phyloP scores from a whole-genome alignment of 2,888 invertebrate species.

The Drosophila buzzatii region DNA sequence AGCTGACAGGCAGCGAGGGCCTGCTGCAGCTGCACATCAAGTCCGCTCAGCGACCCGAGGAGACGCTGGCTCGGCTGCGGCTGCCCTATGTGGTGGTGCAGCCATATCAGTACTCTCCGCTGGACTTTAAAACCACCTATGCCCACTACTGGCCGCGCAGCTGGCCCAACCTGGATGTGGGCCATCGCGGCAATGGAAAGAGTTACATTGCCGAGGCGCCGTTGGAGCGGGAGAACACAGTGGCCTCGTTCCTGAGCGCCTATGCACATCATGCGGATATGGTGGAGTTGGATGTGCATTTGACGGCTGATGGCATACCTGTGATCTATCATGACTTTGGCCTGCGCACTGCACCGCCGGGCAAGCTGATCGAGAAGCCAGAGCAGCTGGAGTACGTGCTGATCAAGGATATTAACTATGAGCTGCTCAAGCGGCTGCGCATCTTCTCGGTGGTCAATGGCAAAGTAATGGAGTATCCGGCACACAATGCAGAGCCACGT shows the following conservation, averaged over 20 bases:
- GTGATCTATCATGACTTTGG: slow-evolving; percentile 98
- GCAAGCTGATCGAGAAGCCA: slow-evolving; percentile 88
- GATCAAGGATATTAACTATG: slow-evolving; percentile 95
- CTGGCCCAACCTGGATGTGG: slow-evolving; percentile 95
- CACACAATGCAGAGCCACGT: slow-evolving; percentile 90
- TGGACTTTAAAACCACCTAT: slow-evolving; percentile 92
- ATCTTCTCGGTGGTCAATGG: slow-evolving; percentile 91
- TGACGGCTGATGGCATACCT: slow-evolving; percentile 97
- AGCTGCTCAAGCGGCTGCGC: slow-evolving; percentile 95
- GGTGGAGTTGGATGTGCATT: slow-evolving; percentile 99
- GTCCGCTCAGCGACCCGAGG: slow-evolving; percentile 87
- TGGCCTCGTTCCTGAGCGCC: slow-evolving; percentile 96
- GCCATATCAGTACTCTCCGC: slow-evolving; percentile 85
- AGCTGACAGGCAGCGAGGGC: slow-evolving; percentile 91
- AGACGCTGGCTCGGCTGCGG: slow-evolving; percentile 92
- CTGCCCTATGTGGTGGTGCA: slow-evolving; percentile 87
- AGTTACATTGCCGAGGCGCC: slow-evolving; percentile 92
- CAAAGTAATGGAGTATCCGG: slow-evolving; percentile 89
- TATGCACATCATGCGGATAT: slow-evolving; percentile 97
- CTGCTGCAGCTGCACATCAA: slow-evolving; percentile 90
- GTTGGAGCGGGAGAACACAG: slow-evolving; percentile 93
- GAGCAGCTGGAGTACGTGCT: slow-evolving; percentile 95
- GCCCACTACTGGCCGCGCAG: slow-evolving; percentile 94
- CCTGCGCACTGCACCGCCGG: slow-evolving; percentile 91
- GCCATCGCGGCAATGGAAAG: slow-evolving; percentile 97